These are phyloP conservation scores for Laticauda laticaudata DNA, from an alignment of 2,113 vertebrate species.

Conservation along the genomic window DNA sequence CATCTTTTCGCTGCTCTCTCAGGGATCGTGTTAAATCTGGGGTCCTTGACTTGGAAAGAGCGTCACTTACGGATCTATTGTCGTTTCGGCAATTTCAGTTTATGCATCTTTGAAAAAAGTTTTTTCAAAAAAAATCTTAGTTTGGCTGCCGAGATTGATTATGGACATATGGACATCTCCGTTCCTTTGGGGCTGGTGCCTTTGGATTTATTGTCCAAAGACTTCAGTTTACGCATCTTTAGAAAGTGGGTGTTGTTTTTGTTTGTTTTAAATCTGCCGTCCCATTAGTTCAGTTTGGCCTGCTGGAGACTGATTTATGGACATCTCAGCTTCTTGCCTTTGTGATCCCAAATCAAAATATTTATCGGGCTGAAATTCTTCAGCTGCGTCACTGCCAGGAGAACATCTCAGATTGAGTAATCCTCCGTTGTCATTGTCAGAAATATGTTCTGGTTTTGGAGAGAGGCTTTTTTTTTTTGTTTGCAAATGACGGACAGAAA, in stretches of 20 bases:
- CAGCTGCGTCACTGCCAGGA: neutral
- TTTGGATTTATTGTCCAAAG: too few relatives aligned
- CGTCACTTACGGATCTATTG: neutral
- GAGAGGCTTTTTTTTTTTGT: neutral
- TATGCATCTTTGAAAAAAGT: neutral
- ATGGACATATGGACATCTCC: too few relatives aligned
- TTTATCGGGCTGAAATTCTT: neutral
- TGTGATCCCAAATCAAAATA: conserved; percentile 15
- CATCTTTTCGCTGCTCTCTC: neutral
- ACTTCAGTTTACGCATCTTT: too few relatives aligned
- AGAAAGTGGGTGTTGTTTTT: too few relatives aligned
- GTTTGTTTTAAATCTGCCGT: neutral
- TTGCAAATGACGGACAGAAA: neutral
- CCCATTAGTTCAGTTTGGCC: neutral
- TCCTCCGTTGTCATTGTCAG: neutral
- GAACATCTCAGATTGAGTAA: conserved; percentile 5
- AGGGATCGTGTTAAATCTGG: neutral
- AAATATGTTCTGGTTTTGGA: neutral
- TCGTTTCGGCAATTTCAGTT: neutral
- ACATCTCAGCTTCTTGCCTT: neutral
- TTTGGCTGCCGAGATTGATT: too few relatives aligned
- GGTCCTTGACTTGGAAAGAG: neutral
- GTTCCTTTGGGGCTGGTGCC: too few relatives aligned
- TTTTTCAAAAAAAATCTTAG: neutral
- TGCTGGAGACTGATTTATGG: neutral